phyloP scores from a whole-genome alignment of 2,888 invertebrate genomes.

The Agrochola lychnidis region DNA sequence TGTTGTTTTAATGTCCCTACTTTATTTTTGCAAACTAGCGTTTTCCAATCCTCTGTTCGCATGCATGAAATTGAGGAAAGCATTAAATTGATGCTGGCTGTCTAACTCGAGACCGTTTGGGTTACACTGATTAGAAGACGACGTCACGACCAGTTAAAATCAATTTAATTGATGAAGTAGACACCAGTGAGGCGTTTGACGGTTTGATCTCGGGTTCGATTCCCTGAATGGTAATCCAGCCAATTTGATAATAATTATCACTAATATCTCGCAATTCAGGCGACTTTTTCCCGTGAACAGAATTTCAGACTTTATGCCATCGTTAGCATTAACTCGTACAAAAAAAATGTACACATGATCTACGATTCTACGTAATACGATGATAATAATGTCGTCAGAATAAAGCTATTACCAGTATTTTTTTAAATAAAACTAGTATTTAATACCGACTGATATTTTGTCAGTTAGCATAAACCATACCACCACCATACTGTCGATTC shows the following conservation, averaged over 20 bases:
- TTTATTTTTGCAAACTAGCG: neutral
- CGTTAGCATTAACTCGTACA: neutral
- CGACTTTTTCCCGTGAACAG: neutral
- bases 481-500: too few relatives aligned
- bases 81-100: neutral
- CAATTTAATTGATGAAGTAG: too few relatives aligned
- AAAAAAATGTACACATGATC: neutral
- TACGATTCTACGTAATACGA: too few relatives aligned
- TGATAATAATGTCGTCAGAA: neutral
- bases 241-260: neutral
- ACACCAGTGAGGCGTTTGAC: neutral
- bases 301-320: neutral
- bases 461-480: too few relatives aligned
- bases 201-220: neutral
- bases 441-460: too few relatives aligned
- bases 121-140: neutral
- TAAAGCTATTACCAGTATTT: neutral
- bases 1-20: slow-evolving; percentile 59
- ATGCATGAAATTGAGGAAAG: neutral
- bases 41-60: too few relatives aligned
- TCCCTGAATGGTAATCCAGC: neutral
- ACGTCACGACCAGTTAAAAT: too few relatives aligned
- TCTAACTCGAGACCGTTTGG: neutral
- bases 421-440: neutral
- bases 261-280: neutral